These are phyloP conservation scores for Cyclura pinguis DNA, from an alignment of 2,797 vertebrate species.

Conservation along the genomic window DNA sequence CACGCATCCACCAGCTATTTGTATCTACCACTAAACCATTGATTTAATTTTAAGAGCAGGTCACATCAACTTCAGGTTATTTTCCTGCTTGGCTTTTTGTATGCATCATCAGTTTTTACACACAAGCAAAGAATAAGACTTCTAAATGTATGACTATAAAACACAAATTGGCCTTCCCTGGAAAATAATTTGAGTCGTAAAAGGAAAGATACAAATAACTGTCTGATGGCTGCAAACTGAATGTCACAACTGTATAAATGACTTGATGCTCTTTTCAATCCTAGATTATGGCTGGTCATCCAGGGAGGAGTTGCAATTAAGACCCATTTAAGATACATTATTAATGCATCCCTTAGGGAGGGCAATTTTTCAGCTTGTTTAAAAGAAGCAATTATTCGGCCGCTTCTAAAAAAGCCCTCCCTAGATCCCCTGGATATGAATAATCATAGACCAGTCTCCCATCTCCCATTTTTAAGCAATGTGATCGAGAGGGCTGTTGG, in stretches of 20 bases:
- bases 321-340: too few species aligned
- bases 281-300: conserved; percentile 34
- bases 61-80: not conserved
- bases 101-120: conserved; percentile 8
- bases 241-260: conserved; percentile 7
- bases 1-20: not conserved
- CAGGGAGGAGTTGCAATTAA: too few species aligned
- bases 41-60: conserved; percentile 25
- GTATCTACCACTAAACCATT: accelerated
- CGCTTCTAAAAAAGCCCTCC: too few species aligned
- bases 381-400: too few species aligned
- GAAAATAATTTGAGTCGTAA: conserved; percentile 53
- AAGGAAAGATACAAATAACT: conserved; percentile 29
- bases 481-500: too few species aligned
- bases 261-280: conserved; percentile 33
- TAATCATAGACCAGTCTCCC: too few species aligned
- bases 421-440: too few species aligned
- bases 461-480: too few species aligned
- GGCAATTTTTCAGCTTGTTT: too few species aligned
- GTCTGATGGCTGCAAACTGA: conserved; percentile 25
- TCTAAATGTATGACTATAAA: conserved; percentile 28
- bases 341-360: too few species aligned
- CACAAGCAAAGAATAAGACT: conserved; percentile 31
- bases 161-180: conserved; percentile 42
- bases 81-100: conserved; percentile 40